Evolutionary conservation across 2,888 invertebrate species (phyloP).

Genomic region (Bellardia bayeri): DNA sequence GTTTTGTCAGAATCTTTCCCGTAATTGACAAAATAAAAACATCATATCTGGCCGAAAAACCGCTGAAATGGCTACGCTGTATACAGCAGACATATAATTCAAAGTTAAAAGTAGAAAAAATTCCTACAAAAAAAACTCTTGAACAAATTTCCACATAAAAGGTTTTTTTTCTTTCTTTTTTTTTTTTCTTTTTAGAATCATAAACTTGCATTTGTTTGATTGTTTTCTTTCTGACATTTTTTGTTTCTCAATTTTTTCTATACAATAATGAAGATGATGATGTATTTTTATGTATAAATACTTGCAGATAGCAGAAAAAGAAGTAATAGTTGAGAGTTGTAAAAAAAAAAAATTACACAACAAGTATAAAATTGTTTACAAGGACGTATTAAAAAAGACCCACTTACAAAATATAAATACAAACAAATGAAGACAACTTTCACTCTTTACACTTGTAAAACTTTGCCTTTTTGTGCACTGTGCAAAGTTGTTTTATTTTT

Average conservation of each 20-base stretch:
- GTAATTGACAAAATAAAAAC: too few relatives aligned
- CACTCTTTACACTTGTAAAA: constrained; percentile 61
- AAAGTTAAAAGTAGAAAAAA: neutral
- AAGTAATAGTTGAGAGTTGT: constrained; percentile 8
- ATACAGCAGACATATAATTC: neutral
- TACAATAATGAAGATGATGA: constrained; percentile 11
- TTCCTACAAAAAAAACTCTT: neutral
- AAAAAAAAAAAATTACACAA: constrained; percentile 6
- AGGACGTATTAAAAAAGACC: constrained; percentile 66
- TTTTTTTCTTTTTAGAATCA: too few relatives aligned
- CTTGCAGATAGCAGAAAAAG: neutral
- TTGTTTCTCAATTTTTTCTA: neutral
- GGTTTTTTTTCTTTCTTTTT: constrained; percentile 25
- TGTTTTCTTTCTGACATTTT: constrained; percentile 13
- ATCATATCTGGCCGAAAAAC: too few relatives aligned
- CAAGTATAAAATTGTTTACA: constrained; percentile 48
- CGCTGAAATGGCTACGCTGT: too few relatives aligned
- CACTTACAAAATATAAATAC: constrained; percentile 62
- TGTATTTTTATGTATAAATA: constrained; percentile 22
- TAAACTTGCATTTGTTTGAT: constrained; percentile 28
- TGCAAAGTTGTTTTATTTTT: neutral
- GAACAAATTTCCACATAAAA: constrained; percentile 11
- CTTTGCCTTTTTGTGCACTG: constrained; percentile 9
- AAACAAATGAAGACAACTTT: constrained; percentile 62
- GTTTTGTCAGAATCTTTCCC: too few relatives aligned